A percentile compares a stretch with the other conserved stretches of the same genome.
Conservation (phyloP, 2,797 vertebrate genomes). For the Macroramphosus scolopax region DNA sequence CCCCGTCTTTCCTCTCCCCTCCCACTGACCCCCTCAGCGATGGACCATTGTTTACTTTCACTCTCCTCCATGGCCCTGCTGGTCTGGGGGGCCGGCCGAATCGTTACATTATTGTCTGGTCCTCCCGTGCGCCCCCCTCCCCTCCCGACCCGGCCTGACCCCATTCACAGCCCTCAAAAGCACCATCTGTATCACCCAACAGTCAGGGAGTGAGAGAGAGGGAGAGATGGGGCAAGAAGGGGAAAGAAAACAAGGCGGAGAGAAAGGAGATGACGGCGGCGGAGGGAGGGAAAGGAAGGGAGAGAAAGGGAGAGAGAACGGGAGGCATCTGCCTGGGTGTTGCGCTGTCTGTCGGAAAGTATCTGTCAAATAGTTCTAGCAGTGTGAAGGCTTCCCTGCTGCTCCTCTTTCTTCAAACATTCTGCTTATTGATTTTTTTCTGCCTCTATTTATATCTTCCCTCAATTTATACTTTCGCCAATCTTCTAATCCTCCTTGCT, state of each 20-base stretch:
- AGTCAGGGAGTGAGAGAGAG: conserved; percentile 72
- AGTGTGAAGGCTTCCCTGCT: conserved; percentile 64
- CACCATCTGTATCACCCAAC: conserved; percentile 86
- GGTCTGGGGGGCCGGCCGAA: conserved; percentile 68
- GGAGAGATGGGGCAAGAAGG: conserved; percentile 60
- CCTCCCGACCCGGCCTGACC: conserved; percentile 77
- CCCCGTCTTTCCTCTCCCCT: conserved; percentile 53
- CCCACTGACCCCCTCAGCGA: conserved; percentile 69
- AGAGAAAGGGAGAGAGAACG: conserved; percentile 39
- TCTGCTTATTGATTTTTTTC: conserved; percentile 70
- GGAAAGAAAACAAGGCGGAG: conserved; percentile 65
- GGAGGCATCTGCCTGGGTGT: conserved; percentile 66
- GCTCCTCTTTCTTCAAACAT: conserved; percentile 65
- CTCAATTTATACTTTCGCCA: conserved; percentile 52
- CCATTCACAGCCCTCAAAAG: conserved; percentile 81
- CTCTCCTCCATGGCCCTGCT: conserved; percentile 75
- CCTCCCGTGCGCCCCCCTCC: conserved; percentile 57
- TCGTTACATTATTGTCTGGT: conserved; percentile 83
- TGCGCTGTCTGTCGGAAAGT: conserved; percentile 68
- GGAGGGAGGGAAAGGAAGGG: conserved; percentile 43
- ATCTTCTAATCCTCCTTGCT: conserved; percentile 59
- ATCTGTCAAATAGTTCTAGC: conserved; percentile 73
- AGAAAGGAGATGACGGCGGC: conserved; percentile 60
- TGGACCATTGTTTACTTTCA: conserved; percentile 81
- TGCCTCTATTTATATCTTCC: conserved; percentile 55